A percentile compares a stretch with the other conserved stretches of the same genome.
These are phyloP conservation scores for Drosophila triauraria DNA, from an alignment of 1,140 invertebrate genomes.

Conservation along the genomic window DNA sequence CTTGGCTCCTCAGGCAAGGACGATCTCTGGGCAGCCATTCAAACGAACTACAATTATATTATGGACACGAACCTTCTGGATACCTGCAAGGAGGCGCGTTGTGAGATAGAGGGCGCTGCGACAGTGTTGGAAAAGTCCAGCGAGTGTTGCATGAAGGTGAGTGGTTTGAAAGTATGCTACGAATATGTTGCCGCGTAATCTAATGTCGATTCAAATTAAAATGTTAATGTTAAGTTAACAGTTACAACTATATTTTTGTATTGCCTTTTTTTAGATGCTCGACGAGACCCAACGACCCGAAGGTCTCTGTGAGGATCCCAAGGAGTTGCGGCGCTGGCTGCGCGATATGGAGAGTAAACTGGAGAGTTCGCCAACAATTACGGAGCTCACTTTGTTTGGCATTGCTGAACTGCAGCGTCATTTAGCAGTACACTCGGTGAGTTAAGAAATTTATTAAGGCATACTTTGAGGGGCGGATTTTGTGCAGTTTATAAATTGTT, in stretches of 20 bases:
- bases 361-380: conserved; percentile 72
- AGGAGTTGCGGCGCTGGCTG: conserved; percentile 86
- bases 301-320: conserved; percentile 76
- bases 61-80: conserved; percentile 97
- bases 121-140: conserved; percentile 47
- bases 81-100: conserved; percentile 89
- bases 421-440: conserved; percentile 82
- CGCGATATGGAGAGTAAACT: conserved; percentile 86
- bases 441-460: conserved; percentile 14
- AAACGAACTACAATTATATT: conserved; percentile 95
- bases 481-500: no score
- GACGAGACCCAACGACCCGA: conserved; percentile 74
- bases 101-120: conserved; percentile 76
- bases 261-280: conserved; percentile 54
- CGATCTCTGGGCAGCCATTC: conserved; percentile 95
- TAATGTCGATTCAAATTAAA: no score
- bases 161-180: background rate
- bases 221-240: no score
- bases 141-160: conserved; percentile 60
- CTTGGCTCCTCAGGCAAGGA: conserved; percentile 87
- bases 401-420: conserved; percentile 77
- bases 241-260: no score
- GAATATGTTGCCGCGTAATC: no score
- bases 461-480: conserved; percentile 1
- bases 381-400: conserved; percentile 66